A percentile compares a stretch with the other conserved stretches of the same genome.
These are phyloP conservation scores for Pachycephala philippinensis DNA, from an alignment of 2,113 vertebrate species.

Conservation along the genomic window DNA sequence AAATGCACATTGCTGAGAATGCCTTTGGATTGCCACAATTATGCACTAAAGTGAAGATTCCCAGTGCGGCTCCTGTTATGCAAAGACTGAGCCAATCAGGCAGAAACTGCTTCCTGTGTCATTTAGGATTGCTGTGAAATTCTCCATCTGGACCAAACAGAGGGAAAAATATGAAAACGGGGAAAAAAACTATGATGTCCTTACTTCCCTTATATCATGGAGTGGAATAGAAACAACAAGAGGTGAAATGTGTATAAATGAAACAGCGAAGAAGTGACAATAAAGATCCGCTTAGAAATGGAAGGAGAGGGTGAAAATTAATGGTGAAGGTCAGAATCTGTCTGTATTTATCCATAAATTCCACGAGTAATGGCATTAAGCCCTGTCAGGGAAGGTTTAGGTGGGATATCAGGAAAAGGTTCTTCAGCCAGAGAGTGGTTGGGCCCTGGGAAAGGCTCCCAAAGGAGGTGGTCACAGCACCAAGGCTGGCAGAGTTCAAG, in stretches of 20 bases:
- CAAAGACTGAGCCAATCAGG: neutral
- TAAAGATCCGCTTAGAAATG: neutral
- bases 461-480: neutral
- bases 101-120: neutral
- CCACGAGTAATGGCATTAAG: no score
- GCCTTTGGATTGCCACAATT: neutral
- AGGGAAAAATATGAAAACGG: neutral
- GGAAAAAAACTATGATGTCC: neutral
- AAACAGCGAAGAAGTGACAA: neutral
- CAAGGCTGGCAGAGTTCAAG: neutral
- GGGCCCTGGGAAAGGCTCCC: neutral
- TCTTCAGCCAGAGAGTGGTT: neutral
- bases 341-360: neutral
- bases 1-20: neutral
- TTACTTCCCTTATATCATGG: neutral
- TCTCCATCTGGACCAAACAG: neutral
- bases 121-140: neutral
- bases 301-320: neutral
- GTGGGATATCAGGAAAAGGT: neutral
- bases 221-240: rapidly evolving
- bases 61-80: neutral
- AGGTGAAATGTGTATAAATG: neutral
- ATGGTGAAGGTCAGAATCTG: neutral
- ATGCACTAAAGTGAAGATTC: neutral
- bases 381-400: neutral